Base-by-base conservation (phyloP, 2,797 vertebrate genomes). In the Phrynocephalus guinanensis region DNA sequence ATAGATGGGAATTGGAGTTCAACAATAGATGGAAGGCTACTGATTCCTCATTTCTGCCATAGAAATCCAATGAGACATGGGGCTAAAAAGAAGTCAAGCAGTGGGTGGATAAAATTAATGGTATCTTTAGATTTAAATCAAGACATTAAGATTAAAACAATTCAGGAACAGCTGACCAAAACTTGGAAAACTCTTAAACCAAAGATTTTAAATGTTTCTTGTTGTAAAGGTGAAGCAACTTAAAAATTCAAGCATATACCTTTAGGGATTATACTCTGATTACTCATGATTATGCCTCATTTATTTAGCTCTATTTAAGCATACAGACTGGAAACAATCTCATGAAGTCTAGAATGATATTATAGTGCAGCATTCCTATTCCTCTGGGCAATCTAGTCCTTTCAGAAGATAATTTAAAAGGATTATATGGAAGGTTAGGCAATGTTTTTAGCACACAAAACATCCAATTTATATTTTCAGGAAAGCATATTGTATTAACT, bases 401-500 rank as follows among this genome's bases (percentile, higher is more conserved):
- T 76, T 82, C 26, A 72, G 22, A 52, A 86, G 38, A 86, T 20
- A 63, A 71, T 60, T 81, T 76, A 85, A 60, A 60, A 44, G 5
- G 26, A 79, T 79, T 63, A 8, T 63, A 33, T 63, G 16, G 68
- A 26, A 38, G 16, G 28, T 52, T 68, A 28, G 20, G 67, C 63
- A 13, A 67, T 70, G 9, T 56, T 78, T 85, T 50, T 52, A 75
- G 28, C 13, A 2, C 22, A n/a, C 15, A 77, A n/a, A 48, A 67
- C 3, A 56, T 63, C 26, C 26, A 81, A 52, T 18, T 88, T 81
- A 81, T 56, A 80, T 22, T 68, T 80, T 75, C 79, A 85, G 10
- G 30, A 86, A 84, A 82, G 66, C 66, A 79, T n/a, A 82, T 48
- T 86, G 77, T 82, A 78, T 75, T 50, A 78, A 66, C 22, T 5